phyloP scores from a whole-genome alignment of 2,888 invertebrate genomes.

The Mesorhabditis sp. region DNA sequence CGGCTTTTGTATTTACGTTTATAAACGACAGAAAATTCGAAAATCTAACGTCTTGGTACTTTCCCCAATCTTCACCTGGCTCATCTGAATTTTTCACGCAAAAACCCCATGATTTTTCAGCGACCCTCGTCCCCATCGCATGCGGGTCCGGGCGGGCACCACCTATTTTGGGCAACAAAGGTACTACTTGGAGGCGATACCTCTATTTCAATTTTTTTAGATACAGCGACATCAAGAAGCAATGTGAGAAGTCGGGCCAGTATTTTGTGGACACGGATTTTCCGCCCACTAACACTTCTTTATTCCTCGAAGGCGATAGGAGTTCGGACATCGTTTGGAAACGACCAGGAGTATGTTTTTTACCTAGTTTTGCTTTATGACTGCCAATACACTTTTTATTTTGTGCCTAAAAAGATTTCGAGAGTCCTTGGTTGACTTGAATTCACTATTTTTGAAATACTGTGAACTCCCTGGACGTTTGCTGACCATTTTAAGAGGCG shows the following conservation, averaged over 20 bases:
- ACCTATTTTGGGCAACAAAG: slow-evolving; percentile 2
- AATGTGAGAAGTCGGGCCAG: slow-evolving; percentile 39
- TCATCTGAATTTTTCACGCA: not conserved
- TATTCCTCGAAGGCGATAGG: slow-evolving; percentile 59
- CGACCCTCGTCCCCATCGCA: not conserved
- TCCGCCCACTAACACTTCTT: slow-evolving; percentile 59
- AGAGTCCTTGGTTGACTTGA: too few relatives aligned
- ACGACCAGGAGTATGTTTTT: slow-evolving; percentile 59
- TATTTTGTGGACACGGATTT: slow-evolving; percentile 62
- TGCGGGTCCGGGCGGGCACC: slow-evolving; percentile 3
- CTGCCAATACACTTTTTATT: too few relatives aligned
- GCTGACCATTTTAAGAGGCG: too few relatives aligned
- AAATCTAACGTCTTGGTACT: too few relatives aligned
- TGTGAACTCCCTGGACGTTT: too few relatives aligned
- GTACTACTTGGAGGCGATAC: not conserved
- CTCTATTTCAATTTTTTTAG: not conserved
- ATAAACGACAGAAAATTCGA: too few relatives aligned
- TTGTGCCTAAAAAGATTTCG: too few relatives aligned
- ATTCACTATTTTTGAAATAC: too few relatives aligned
- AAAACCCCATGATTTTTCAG: not conserved
- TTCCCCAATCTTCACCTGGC: too few relatives aligned
- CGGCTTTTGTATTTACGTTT: too few relatives aligned
- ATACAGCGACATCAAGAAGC: slow-evolving; percentile 16
- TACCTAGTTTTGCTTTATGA: too few relatives aligned
- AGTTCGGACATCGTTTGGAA: slow-evolving; percentile 60